These are phyloP conservation scores for Mus spretus DNA, from an alignment of 2,797 vertebrate genomes.

Conservation along the genomic window DNA sequence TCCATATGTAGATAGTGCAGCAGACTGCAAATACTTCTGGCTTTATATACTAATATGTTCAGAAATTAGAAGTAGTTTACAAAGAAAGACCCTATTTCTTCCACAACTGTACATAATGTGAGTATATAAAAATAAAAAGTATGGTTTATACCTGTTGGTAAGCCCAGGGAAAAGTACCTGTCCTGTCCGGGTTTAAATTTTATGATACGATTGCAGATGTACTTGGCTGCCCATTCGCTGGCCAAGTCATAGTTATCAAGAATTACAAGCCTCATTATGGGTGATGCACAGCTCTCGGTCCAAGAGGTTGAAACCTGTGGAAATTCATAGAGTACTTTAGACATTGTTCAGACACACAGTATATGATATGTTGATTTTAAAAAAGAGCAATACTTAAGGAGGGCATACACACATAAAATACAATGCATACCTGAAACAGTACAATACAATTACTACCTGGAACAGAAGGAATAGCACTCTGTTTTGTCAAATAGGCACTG, in stretches of 20 bases:
- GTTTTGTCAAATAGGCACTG: neutral
- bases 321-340: conserved; percentile 67
- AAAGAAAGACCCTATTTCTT: conserved; percentile 26
- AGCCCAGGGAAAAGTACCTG: conserved; percentile 91
- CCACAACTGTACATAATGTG: neutral
- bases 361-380: neutral
- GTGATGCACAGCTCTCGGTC: conserved; percentile 33
- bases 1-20: neutral
- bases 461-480: neutral
- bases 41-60: conserved; percentile 14
- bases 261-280: conserved; percentile 92
- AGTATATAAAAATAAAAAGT: conserved; percentile 43
- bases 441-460: neutral
- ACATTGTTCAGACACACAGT: neutral
- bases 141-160: conserved; percentile 90
- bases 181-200: conserved; percentile 90
- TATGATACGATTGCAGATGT: conserved; percentile 95
- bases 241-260: conserved; percentile 97
- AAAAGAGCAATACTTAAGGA: conserved; percentile 51
- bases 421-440: neutral
- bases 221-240: conserved; percentile 99
- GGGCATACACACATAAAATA: conserved; percentile 1
- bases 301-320: conserved; percentile 70
- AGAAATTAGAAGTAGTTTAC: neutral
- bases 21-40: neutral